A percentile compares a stretch with the other conserved stretches of the same genome.
phyloP scores from a whole-genome alignment of 64 coral and sea anemone genomes.

The Exaiptasia diaphana region DNA sequence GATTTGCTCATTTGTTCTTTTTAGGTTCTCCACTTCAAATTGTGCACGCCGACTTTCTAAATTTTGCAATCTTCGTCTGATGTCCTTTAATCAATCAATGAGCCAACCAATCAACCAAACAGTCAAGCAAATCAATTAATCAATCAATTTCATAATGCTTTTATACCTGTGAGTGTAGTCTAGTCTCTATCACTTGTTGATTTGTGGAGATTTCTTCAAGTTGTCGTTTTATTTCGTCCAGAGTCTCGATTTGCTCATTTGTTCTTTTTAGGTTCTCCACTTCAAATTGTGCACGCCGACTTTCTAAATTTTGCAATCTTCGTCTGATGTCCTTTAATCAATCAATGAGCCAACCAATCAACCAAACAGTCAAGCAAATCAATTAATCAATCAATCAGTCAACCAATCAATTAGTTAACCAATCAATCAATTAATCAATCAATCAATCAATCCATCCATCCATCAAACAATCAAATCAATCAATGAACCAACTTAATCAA shows the following conservation, averaged over 20 bases:
- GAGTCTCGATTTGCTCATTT: background rate
- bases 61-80: conserved; percentile 9
- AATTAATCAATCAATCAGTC: background rate
- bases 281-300: background rate
- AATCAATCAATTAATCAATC: background rate
- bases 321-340: conserved; percentile 10
- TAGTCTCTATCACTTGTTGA: background rate
- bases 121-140: too few species aligned
- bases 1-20: background rate
- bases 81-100: conserved; percentile 6
- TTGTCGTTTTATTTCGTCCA: background rate
- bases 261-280: conserved; percentile 16
- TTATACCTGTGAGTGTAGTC: background rate
- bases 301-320: conserved; percentile 13
- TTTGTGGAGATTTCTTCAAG: background rate
- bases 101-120: too few species aligned
- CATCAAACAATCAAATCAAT: background rate
- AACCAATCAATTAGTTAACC: background rate
- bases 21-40: conserved; percentile 5
- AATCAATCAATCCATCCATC: background rate
- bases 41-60: conserved; percentile 2
- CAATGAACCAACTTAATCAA: background rate
- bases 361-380: background rate
- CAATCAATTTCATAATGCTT: too few species aligned
- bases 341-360: background rate